Conservation (phyloP, 2,797 vertebrate genomes). For the Smutsia temminckii region DNA sequence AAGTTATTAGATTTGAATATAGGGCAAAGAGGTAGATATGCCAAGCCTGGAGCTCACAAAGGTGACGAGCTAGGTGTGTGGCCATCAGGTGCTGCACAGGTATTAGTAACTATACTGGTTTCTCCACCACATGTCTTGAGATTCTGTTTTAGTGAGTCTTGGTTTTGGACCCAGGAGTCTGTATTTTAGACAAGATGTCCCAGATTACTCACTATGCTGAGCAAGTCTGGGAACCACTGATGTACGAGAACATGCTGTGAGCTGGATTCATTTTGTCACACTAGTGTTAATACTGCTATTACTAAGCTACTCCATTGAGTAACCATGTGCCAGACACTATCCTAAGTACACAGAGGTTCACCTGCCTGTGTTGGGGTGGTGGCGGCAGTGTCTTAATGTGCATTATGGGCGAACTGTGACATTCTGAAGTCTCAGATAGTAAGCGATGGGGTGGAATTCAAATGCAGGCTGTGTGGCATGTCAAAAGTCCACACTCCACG, state of each 20-base stretch:
- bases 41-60: neutral
- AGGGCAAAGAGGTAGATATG: neutral
- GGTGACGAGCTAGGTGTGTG: neutral
- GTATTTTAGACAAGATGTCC: neutral
- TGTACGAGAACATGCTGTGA: neutral
- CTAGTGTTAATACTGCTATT: neutral
- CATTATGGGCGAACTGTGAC: no score
- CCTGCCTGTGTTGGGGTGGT: no score
- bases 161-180: neutral
- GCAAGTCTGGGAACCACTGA: neutral
- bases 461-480: neutral
- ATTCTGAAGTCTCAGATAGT: neutral
- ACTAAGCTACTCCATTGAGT: neutral
- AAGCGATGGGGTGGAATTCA: neutral
- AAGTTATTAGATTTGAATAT: neutral
- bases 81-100: neutral
- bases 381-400: neutral
- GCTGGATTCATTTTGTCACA: neutral
- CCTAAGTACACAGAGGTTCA: neutral
- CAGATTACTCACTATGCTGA: neutral
- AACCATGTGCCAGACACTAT: neutral
- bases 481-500: neutral
- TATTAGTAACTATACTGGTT: neutral
- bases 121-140: neutral
- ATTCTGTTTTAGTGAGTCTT: neutral